phyloP scores from a whole-genome alignment of 1,140 invertebrate genomes.

The Euglossa dilemma region DNA sequence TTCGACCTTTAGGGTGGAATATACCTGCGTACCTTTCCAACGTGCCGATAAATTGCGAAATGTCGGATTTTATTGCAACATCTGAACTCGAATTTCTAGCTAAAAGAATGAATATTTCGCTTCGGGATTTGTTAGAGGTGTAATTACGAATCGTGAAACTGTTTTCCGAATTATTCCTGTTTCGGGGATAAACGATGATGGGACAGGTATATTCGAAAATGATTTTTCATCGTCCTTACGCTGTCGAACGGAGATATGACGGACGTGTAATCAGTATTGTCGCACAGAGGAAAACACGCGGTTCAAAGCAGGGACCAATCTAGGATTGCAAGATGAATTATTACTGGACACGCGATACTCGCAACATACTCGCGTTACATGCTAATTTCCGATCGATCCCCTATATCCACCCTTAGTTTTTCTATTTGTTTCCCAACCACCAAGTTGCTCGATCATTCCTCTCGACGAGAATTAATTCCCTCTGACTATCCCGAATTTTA shows the following conservation, averaged over 20 bases:
- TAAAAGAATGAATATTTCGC: too few relatives aligned
- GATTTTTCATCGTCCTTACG: too few relatives aligned
- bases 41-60: too few relatives aligned
- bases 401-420: neutral
- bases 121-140: too few relatives aligned
- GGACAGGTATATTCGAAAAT: too few relatives aligned
- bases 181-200: too few relatives aligned
- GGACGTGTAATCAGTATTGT: conserved; percentile 20
- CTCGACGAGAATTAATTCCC: neutral
- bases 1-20: too few relatives aligned
- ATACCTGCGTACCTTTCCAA: too few relatives aligned
- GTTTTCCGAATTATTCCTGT: too few relatives aligned
- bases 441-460: neutral
- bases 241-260: neutral
- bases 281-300: conserved; percentile 13
- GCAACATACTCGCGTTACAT: neutral
- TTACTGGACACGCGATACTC: conserved; percentile 26
- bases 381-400: conserved; percentile 22
- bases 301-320: conserved; percentile 16
- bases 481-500: neutral
- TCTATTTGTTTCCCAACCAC: neutral
- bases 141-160: too few relatives aligned
- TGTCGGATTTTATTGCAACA: too few relatives aligned
- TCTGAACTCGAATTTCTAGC: too few relatives aligned
- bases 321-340: conserved; percentile 33